Evolutionary conservation across 1,140 invertebrate species (phyloP).

Genomic region (Batillaria attramentaria): DNA sequence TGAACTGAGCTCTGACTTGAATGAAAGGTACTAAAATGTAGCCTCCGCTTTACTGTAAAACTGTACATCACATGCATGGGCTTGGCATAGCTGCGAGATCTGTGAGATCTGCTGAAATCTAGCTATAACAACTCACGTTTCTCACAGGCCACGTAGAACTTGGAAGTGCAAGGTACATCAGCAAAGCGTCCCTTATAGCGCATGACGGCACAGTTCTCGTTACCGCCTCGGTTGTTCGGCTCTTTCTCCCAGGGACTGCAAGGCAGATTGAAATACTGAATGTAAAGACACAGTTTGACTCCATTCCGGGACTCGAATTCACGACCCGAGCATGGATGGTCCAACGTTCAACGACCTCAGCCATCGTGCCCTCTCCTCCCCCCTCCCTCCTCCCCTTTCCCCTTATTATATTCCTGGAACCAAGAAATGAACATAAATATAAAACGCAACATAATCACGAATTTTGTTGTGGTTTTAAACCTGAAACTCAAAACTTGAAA

Average conservation of each 20-base stretch:
- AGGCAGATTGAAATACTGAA: not conserved
- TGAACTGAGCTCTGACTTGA: not conserved
- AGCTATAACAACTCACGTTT: not conserved
- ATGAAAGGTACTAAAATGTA: not conserved
- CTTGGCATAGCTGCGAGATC: not conserved
- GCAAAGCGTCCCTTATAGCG: slow-evolving; percentile 36
- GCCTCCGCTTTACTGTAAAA: not conserved
- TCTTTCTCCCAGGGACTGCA: slow-evolving; percentile 50
- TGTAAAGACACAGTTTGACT: not conserved
- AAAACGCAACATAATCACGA: not conserved
- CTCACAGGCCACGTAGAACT: slow-evolving; percentile 45
- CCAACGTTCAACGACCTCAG: not conserved
- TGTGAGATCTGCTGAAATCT: not conserved
- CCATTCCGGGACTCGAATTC: not conserved
- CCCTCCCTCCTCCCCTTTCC: not conserved
- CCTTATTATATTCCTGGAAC: not conserved
- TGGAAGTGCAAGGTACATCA: slow-evolving; percentile 40
- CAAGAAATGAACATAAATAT: not conserved
- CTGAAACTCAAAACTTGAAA: too few species aligned
- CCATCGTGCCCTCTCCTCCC: not conserved
- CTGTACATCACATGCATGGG: not conserved
- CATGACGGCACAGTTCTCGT: slow-evolving; percentile 45
- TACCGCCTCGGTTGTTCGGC: slow-evolving; percentile 46
- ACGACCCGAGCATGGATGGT: not conserved
- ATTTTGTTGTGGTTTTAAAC: too few species aligned